A percentile compares a stretch with the other conserved stretches of the same genome.
Evolutionary conservation across 37 sponge, comb jelly and placozoan genomes (phyloP).

Genomic region (Lycopodina hypogea): DNA sequence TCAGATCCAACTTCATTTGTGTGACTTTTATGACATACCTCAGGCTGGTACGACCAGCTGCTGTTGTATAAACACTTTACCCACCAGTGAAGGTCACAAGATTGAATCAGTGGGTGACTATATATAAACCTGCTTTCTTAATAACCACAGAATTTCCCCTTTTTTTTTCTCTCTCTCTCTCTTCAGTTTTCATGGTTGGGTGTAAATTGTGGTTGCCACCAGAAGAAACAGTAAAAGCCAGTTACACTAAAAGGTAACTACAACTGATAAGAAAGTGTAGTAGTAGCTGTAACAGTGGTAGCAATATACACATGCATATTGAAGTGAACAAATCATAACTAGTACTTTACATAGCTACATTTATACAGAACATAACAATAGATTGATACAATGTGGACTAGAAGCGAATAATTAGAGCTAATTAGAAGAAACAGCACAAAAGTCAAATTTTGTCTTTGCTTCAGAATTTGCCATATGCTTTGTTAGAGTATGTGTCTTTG

Average conservation of each 20-base stretch:
- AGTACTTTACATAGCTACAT: no score
- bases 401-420: no score
- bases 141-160: constrained; percentile 9
- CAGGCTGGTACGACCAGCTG: constrained; percentile 47
- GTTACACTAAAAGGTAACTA: neutral
- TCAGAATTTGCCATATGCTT: neutral
- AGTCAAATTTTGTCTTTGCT: neutral
- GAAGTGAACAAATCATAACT: no score
- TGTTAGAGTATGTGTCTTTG: constrained; percentile 10
- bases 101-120: constrained; percentile 36
- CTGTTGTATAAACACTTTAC: constrained; percentile 34
- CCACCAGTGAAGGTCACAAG: neutral
- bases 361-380: neutral
- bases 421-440: neutral
- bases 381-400: no score
- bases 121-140: constrained; percentile 43
- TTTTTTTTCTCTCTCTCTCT: no score
- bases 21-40: constrained; percentile 18
- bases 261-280: no score
- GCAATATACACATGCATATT: no score
- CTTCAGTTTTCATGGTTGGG: neutral
- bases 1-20: constrained; percentile 5
- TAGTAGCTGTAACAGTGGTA: no score
- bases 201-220: constrained; percentile 5
- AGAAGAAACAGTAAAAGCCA: neutral